Evolutionary conservation across 2,888 invertebrate genomes (phyloP), one percentile per base, ranked within the genome.

Genomic region (Xanthia togata): DNA sequence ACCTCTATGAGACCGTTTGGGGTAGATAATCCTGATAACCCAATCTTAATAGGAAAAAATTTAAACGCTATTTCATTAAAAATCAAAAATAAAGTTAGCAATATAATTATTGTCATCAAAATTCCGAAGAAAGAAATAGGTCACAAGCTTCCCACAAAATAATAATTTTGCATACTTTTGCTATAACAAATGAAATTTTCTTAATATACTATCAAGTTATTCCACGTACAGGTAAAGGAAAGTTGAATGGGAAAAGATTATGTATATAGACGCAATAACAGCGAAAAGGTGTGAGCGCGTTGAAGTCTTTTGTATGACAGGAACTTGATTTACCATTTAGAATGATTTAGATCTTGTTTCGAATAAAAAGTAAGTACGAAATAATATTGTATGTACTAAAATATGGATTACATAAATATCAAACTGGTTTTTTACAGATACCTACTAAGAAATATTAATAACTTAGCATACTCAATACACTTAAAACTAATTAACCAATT

Each of bases 231-330:
- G n/a, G 0, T 70, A 17, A 26, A 14, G 31, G 14, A 55, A 74
- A 55, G 12, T 62, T 38, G 12, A 63, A 23, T 20, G 38, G 4
- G 11, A 63, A 62, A 55, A 73, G 8, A 47, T 47, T 47, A 72
- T n/a, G 4, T n/a, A 14, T 8, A 26, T 11, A 50, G 3, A 31
- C n/a, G 9, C 11, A 35, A 55, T 26, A 23, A 8, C 9, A 26
- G 41, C 53, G 64, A 63, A 76, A 68, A 41, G 53, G 50, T 50
- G 35, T 5, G 1, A 63, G 77, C 88, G 88, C 91, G 91, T 90
- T 89, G 87, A 90, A 75, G 88, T 91, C 90, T 90, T 89, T 89
- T 85, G 63, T 83, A 86, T 75, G 74, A 71, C 62, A 79, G 35
- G 12, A 70, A 72, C 17, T 41, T 31, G 12, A 79, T 44, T 31